These are phyloP conservation scores for Fundulus diaphanus DNA, from an alignment of 2,797 vertebrate genomes.

Conservation along the genomic window DNA sequence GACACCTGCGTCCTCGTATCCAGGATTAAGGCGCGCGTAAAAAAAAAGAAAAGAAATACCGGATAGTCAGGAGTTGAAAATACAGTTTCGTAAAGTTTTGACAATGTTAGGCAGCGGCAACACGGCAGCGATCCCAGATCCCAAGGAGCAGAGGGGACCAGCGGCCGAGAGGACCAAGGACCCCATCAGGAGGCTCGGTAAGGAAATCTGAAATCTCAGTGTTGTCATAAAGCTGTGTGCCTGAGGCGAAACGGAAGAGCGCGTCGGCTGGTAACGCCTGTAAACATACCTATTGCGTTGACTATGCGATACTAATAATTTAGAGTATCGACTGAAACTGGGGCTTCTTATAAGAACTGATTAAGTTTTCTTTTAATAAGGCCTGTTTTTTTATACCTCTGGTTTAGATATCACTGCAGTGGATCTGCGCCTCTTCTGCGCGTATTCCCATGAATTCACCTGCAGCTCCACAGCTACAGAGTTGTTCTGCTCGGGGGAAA, in stretches of 20 bases:
- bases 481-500: not conserved
- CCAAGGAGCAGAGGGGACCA: constrained; percentile 49
- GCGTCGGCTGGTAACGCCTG: not conserved
- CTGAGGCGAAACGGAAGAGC: not conserved
- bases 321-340: not conserved
- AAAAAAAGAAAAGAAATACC: not conserved
- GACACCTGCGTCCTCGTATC: constrained; percentile 39
- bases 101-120: constrained; percentile 69
- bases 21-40: not conserved
- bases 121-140: constrained; percentile 48
- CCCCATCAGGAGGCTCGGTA: constrained; percentile 76
- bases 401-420: no score
- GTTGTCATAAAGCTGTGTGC: not conserved
- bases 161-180: constrained; percentile 63
- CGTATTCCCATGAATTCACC: not conserved
- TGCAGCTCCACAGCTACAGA: not conserved
- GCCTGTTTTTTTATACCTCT: not conserved
- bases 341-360: not conserved
- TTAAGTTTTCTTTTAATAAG: not conserved
- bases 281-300: not conserved
- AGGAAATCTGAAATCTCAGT: constrained; percentile 33
- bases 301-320: not conserved
- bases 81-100: not conserved
- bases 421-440: not conserved
- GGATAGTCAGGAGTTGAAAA: not conserved